Conservation (phyloP, 2,113 vertebrate species). For the Delphinus delphis region DNA sequence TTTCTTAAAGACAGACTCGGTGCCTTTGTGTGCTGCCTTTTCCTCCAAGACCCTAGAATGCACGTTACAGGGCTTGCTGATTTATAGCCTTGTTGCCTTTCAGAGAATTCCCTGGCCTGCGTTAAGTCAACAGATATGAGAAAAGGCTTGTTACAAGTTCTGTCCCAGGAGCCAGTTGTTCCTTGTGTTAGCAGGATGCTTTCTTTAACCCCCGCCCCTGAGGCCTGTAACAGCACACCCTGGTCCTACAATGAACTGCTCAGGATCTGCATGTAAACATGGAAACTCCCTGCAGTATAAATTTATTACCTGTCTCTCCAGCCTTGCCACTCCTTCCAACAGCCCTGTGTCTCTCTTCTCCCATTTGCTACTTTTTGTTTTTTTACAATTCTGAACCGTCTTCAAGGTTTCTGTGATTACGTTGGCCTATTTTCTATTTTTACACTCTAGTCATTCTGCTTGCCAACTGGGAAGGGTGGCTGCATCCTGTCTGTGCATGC, state of each 20-base stretch:
- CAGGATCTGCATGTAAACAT: not conserved
- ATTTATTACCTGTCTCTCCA: not conserved
- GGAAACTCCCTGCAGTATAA: not conserved
- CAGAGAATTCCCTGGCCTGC: conserved; percentile 55
- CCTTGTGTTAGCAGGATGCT: conserved; percentile 13
- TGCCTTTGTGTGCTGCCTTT: conserved; percentile 51
- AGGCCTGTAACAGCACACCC: not conserved
- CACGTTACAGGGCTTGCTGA: conserved; percentile 40
- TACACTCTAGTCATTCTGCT: not conserved
- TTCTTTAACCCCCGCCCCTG: not conserved
- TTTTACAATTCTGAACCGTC: not conserved
- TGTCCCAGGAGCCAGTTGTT: conserved; percentile 31
- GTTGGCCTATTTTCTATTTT: not conserved
- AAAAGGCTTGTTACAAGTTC: conserved; percentile 58
- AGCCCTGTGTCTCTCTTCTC: not conserved
- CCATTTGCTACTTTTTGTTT: not conserved
- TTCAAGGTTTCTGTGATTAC: not conserved
- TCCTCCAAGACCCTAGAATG: conserved; percentile 53
- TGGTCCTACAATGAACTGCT: not conserved
- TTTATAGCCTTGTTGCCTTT: conserved; percentile 59
- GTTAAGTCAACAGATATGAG: conserved; percentile 64
- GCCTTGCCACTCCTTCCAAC: not conserved
- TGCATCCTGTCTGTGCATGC: not conserved
- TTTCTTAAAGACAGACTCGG: conserved; percentile 52
- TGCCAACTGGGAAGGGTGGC: not conserved